These are phyloP conservation scores for Cephus rjabovi DNA, from an alignment of 2,888 invertebrate genomes.

Conservation along the genomic window DNA sequence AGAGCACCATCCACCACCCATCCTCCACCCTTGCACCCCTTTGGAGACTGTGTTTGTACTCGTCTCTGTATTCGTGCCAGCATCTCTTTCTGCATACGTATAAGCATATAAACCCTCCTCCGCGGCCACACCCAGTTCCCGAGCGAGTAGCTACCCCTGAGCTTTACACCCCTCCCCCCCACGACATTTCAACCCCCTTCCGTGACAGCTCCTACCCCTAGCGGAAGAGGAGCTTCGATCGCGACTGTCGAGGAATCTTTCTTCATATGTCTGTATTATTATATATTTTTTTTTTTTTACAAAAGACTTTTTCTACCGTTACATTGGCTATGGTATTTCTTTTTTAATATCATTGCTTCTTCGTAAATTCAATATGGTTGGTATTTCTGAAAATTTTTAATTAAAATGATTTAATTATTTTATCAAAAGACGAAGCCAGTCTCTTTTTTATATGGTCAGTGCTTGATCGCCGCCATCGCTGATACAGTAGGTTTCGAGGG, in stretches of 20 bases:
- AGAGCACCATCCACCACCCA: background rate
- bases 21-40: background rate
- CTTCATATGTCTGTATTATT: background rate
- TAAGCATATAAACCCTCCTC: conserved; percentile 59
- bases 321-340: background rate
- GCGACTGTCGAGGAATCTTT: background rate
- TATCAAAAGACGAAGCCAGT: conserved; percentile 25
- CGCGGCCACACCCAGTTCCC: conserved; percentile 29
- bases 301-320: background rate
- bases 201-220: background rate
- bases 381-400: background rate
- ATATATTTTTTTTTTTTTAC: background rate
- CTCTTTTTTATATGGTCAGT: conserved; percentile 34
- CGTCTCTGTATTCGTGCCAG: conserved; percentile 7
- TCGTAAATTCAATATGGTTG: background rate
- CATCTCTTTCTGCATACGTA: conserved; percentile 49
- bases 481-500: conserved; percentile 31
- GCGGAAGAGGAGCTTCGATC: background rate
- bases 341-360: background rate
- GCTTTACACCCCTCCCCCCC: background rate
- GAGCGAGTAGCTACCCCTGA: background rate
- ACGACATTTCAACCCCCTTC: conserved; percentile 6
- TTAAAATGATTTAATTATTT: conserved; percentile 26
- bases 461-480: conserved; percentile 41
- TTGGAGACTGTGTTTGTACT: background rate